A percentile compares a stretch with the other conserved stretches of the same genome.
phyloP scores from a whole-genome alignment of 2,888 invertebrate genomes.

The Mactromeris polynyma region DNA sequence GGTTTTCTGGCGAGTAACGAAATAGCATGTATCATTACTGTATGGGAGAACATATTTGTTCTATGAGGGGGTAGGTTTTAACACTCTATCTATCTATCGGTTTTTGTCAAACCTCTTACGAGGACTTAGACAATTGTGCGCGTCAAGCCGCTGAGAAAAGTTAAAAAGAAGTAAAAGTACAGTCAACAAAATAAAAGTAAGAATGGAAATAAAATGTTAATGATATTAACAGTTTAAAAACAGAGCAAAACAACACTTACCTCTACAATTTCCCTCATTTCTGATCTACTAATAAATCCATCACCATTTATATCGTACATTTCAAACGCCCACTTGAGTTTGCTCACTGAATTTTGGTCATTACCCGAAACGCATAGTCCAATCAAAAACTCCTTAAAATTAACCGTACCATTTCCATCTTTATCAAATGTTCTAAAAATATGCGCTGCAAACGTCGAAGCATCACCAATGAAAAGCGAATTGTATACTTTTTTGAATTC shows the following conservation, averaged over 20 bases:
- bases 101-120: too few relatives aligned
- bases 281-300: slow-evolving; percentile 63
- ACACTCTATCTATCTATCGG: too few relatives aligned
- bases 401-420: slow-evolving; percentile 58
- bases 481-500: slow-evolving; percentile 68
- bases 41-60: too few relatives aligned
- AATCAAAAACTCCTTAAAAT: slow-evolving; percentile 60
- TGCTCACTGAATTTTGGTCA: slow-evolving; percentile 52
- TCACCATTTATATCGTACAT: slow-evolving; percentile 74
- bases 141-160: too few relatives aligned
- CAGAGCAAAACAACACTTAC: neutral
- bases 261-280: slow-evolving; percentile 61
- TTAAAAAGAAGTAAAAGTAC: too few relatives aligned
- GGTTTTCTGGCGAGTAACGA: too few relatives aligned
- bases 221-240: too few relatives aligned
- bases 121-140: too few relatives aligned
- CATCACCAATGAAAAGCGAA: slow-evolving; percentile 67
- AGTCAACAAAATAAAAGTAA: too few relatives aligned
- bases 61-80: too few relatives aligned
- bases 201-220: too few relatives aligned
- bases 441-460: slow-evolving; percentile 67
- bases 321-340: slow-evolving; percentile 71
- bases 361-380: slow-evolving; percentile 73
- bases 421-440: slow-evolving; percentile 70
- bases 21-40: too few relatives aligned